phyloP scores from a whole-genome alignment of 2,888 invertebrate species.

The Lepetodrilus schrolli region DNA sequence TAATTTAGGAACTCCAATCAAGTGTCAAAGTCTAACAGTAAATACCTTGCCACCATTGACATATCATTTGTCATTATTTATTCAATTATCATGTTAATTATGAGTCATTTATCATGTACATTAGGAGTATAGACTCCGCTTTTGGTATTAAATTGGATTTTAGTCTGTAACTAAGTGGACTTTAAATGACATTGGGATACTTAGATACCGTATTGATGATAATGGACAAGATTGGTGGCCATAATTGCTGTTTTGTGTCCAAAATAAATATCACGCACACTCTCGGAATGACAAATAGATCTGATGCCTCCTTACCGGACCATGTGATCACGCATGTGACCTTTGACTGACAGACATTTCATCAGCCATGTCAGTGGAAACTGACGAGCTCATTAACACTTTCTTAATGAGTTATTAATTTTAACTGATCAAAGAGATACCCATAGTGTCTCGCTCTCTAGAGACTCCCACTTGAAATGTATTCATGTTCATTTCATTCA shows the following conservation, averaged over 20 bases:
- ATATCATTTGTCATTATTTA: neutral
- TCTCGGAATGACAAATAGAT: constrained; percentile 3
- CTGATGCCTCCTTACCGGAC: neutral
- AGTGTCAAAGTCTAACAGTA: too few relatives aligned
- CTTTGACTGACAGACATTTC: neutral
- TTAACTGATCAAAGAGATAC: constrained; percentile 19
- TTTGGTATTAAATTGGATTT: neutral
- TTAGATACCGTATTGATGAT: constrained; percentile 1
- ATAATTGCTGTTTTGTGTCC: neutral
- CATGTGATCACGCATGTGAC: neutral
- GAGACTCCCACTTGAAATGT: neutral
- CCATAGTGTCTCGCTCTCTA: constrained; percentile 1
- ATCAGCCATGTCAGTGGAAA: constrained; percentile 6
- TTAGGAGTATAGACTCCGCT: neutral
- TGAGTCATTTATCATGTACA: neutral
- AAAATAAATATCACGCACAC: constrained; percentile 12
- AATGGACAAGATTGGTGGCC: neutral
- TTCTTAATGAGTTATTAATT: constrained; percentile 17
- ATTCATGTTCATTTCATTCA: constrained; percentile 1
- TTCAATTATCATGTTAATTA: neutral
- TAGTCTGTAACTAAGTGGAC: neutral
- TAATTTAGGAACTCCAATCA: too few relatives aligned
- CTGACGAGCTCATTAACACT: constrained; percentile 9
- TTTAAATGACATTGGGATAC: neutral
- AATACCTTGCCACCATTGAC: neutral